Percentiles rank a stretch among this genome's conserved stretches.
Evolutionary conservation across 2,113 vertebrate genomes (phyloP).

Genomic region (Melanostigma gelatinosum): DNA sequence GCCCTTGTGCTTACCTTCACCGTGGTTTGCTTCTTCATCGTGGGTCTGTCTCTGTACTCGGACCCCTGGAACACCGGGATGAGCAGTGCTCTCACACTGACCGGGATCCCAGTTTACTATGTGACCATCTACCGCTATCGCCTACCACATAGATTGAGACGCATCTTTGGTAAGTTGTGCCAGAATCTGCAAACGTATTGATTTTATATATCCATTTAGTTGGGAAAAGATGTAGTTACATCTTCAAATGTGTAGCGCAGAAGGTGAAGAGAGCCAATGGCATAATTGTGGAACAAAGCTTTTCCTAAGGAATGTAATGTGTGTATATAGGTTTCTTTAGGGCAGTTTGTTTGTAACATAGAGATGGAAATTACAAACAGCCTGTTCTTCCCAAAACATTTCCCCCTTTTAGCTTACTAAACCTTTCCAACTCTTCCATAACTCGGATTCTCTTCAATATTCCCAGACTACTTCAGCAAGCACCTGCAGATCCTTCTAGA

Average conservation of each 20-base stretch:
- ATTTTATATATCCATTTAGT: not conserved
- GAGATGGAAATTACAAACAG: not conserved
- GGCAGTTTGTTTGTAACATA: not conserved
- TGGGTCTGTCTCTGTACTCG: conserved; percentile 93
- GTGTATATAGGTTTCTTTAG: not conserved
- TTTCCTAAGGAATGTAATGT: not conserved
- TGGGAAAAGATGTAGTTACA: not conserved
- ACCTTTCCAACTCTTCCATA: not conserved
- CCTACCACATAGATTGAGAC: conserved; percentile 68
- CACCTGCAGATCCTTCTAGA: conserved; percentile 82
- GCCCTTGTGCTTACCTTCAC: conserved; percentile 90
- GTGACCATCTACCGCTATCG: conserved; percentile 61
- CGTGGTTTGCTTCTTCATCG: conserved; percentile 95
- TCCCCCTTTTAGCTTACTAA: too few species aligned
- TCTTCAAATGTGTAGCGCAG: not conserved
- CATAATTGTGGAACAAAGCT: not conserved
- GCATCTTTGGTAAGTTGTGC: conserved; percentile 72
- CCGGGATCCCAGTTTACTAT: conserved; percentile 94
- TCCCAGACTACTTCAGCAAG: conserved; percentile 72
- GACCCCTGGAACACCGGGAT: conserved; percentile 93
- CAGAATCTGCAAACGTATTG: not conserved
- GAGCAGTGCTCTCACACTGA: conserved; percentile 90
- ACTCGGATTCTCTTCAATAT: conserved; percentile 1
- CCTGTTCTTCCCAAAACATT: too few species aligned
- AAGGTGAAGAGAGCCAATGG: not conserved